These are phyloP conservation scores for Microtus richardsoni DNA, from an alignment of 2,113 vertebrate species.

Conservation along the genomic window DNA sequence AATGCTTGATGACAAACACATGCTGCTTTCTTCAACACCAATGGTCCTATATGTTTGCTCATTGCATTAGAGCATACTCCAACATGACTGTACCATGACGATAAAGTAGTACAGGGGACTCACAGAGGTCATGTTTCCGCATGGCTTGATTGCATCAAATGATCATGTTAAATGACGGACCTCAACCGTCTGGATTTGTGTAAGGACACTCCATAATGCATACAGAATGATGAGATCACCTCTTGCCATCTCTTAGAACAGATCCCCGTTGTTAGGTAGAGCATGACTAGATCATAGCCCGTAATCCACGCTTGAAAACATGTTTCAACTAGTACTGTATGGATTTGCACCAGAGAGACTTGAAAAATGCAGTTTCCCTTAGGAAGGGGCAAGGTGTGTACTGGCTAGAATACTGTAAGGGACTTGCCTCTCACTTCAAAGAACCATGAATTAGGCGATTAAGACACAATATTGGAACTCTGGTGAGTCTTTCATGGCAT, in stretches of 20 bases:
- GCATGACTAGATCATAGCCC: not conserved
- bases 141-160: not conserved
- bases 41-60: not conserved
- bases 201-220: not conserved
- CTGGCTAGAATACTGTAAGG: not conserved
- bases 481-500: not conserved
- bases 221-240: not conserved
- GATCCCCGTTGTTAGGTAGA: not conserved
- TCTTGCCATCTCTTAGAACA: not conserved
- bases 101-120: not conserved
- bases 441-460: not conserved
- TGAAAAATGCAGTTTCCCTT: not conserved
- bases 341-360: not conserved
- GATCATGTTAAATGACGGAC: not conserved
- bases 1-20: not conserved
- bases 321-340: not conserved
- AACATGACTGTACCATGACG: not conserved
- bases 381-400: not conserved
- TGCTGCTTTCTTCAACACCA: not conserved
- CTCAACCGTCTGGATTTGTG: not conserved
- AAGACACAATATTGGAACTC: not conserved
- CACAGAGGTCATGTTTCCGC: not conserved
- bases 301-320: not conserved
- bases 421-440: not conserved
- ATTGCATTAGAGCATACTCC: not conserved